Conservation (phyloP, 2,113 vertebrate species). For the Carlito syrichta region DNA sequence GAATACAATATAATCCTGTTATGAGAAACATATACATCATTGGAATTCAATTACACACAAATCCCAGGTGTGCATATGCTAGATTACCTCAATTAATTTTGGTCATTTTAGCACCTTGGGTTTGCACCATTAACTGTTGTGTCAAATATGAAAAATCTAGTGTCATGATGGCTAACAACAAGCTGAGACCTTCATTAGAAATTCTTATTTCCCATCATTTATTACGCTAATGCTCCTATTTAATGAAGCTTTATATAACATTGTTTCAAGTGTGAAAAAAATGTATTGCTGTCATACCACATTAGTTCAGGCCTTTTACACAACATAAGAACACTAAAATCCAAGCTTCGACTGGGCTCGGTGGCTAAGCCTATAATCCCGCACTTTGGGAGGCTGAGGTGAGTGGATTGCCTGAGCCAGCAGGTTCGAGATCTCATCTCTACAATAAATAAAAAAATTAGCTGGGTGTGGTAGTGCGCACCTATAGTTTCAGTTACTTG, state of each 20-base stretch:
- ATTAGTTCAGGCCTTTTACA: neutral
- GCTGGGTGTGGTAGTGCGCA: no score
- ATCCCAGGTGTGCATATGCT: slow-evolving; percentile 1
- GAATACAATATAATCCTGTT: neutral
- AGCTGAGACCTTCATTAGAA: slow-evolving; percentile 11
- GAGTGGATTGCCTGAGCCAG: no score
- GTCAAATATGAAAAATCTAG: slow-evolving; percentile 47
- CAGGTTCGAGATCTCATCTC: no score
- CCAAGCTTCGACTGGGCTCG: no score
- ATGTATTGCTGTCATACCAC: neutral
- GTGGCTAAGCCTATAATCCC: no score
- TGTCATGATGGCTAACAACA: slow-evolving; percentile 16
- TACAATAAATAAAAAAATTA: no score
- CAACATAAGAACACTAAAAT: neutral
- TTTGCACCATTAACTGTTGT: slow-evolving; percentile 24
- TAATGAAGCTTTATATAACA: neutral
- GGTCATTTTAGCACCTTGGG: neutral
- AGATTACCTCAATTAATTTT: slow-evolving; percentile 46
- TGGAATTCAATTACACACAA: slow-evolving; percentile 25
- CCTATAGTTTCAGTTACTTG: no score
- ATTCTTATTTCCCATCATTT: slow-evolving; percentile 24
- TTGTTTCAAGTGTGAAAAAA: neutral
- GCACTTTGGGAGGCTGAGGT: no score
- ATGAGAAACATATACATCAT: slow-evolving; percentile 5
- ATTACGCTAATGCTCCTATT: neutral